Evolutionary conservation across 2,797 vertebrate genomes (phyloP).

Genomic region (Astyanax mexicanus): DNA sequence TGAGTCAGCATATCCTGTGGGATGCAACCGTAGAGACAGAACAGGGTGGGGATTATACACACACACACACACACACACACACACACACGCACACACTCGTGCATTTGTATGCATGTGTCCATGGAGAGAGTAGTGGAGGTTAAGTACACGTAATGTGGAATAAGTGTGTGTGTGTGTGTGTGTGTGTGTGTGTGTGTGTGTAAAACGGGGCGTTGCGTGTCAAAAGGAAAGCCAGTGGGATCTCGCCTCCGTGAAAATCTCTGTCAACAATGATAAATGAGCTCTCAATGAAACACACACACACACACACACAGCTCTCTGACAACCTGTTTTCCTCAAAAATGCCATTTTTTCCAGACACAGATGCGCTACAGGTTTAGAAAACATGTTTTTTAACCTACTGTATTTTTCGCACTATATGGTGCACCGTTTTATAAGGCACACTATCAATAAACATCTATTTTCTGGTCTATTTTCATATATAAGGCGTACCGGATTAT

Average conservation of each 20-base stretch:
- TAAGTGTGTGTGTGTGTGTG: not conserved
- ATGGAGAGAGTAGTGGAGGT: constrained; percentile 19
- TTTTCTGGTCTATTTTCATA: no score
- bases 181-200: not conserved
- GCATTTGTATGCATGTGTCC: not conserved
- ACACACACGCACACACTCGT: no score
- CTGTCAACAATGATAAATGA: constrained; percentile 19
- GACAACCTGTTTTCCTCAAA: constrained; percentile 11
- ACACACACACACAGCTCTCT: not conserved
- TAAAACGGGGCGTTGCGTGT: not conserved
- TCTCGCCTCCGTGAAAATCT: constrained; percentile 6
- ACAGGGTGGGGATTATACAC: constrained; percentile 11
- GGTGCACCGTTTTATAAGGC: no score
- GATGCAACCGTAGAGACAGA: constrained; percentile 10
- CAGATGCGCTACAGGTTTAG: not conserved
- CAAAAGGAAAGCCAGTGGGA: constrained; percentile 22
- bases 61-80: no score
- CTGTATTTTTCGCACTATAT: no score
- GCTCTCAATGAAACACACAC: not conserved
- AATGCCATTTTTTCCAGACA: not conserved
- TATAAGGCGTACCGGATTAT: no score
- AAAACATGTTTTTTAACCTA: no score
- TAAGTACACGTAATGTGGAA: constrained; percentile 6
- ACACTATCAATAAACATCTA: no score
- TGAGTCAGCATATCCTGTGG: not conserved